A percentile compares a stretch with the other conserved stretches of the same genome.
These are phyloP conservation scores for Megalops cyprinoides DNA, from an alignment of 2,797 vertebrate species.

Conservation along the genomic window DNA sequence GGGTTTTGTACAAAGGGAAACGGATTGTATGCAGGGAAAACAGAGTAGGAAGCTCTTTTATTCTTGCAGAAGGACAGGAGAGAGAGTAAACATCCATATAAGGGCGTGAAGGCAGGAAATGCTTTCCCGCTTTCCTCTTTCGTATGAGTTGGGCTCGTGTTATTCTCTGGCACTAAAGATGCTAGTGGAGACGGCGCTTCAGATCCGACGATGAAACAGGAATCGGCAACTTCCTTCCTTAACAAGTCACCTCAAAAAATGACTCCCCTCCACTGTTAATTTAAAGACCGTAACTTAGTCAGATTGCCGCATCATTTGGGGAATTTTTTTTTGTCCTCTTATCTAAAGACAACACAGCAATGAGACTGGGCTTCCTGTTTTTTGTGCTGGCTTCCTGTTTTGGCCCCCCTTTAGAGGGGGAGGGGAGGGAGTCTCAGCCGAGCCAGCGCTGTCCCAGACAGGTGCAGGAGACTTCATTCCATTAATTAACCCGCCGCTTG, in stretches of 20 bases:
- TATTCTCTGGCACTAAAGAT: too few species aligned
- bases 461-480: slow-evolving; percentile 60
- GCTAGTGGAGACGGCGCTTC: neutral
- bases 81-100: slow-evolving; percentile 16
- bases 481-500: slow-evolving; percentile 71
- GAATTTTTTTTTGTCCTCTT: neutral
- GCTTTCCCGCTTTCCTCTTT: neutral
- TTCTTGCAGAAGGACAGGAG: neutral
- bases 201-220: slow-evolving; percentile 8
- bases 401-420: slow-evolving; percentile 17
- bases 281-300: neutral
- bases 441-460: slow-evolving; percentile 42
- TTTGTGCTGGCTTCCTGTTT: slow-evolving; percentile 30
- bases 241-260: neutral
- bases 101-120: neutral
- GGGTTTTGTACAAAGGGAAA: neutral
- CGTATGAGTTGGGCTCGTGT: neutral
- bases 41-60: neutral
- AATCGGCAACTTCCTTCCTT: neutral
- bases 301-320: neutral
- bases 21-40: neutral
- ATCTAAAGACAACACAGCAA: slow-evolving; percentile 1
- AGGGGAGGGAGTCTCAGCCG: slow-evolving; percentile 28
- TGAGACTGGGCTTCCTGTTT: neutral
- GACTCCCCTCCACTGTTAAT: neutral